Evolutionary conservation across 2,888 invertebrate species (phyloP).

Genomic region (Artemia sinica): DNA sequence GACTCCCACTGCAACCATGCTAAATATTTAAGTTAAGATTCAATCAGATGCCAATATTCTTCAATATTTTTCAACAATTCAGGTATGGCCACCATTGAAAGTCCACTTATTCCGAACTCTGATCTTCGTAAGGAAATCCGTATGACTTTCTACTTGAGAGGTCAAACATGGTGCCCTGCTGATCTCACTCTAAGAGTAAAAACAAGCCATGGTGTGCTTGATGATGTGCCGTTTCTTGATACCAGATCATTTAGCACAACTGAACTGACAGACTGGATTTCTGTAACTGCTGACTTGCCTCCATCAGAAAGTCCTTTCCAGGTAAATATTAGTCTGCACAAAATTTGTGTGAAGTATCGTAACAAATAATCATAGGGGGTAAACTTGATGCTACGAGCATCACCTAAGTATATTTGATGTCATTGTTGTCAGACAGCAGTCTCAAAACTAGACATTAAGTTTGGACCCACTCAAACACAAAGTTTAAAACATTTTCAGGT

Average conservation of each 20-base stretch:
- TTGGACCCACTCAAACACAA: too few species aligned
- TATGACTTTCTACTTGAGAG: slow-evolving; percentile 11
- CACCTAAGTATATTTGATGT: too few species aligned
- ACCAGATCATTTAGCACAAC: slow-evolving; percentile 13
- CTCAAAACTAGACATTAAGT: too few species aligned
- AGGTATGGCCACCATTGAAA: not conserved
- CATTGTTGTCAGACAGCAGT: too few species aligned
- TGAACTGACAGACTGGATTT: slow-evolving; percentile 3
- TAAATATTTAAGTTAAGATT: too few species aligned
- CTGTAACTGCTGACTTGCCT: not conserved
- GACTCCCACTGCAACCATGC: too few species aligned
- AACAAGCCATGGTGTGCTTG: not conserved
- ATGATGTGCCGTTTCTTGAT: slow-evolving; percentile 14
- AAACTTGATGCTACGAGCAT: too few species aligned
- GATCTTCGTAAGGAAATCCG: not conserved
- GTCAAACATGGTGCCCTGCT: not conserved
- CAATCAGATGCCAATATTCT: too few species aligned
- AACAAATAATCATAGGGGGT: too few species aligned
- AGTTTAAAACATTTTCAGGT: too few species aligned
- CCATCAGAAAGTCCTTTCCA: slow-evolving; percentile 10
- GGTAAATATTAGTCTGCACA: not conserved
- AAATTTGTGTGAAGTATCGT: too few species aligned
- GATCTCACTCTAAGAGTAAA: slow-evolving; percentile 14
- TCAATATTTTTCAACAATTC: not conserved
- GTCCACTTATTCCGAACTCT: not conserved